These are phyloP conservation scores for Epistrophe grossulariae DNA, from an alignment of 2,888 invertebrate genomes.

Conservation along the genomic window DNA sequence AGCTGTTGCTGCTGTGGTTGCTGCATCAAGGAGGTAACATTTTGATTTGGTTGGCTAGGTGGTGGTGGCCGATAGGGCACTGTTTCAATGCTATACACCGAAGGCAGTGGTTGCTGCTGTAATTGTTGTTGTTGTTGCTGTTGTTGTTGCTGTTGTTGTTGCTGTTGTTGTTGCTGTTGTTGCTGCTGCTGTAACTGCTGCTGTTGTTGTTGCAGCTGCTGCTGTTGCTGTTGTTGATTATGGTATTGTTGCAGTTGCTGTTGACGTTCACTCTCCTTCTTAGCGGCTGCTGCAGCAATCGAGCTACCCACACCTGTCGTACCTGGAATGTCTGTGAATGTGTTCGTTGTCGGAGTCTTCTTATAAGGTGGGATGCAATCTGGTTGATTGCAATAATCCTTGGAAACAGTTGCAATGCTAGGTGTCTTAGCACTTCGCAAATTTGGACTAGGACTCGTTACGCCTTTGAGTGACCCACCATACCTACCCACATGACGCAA, in stretches of 20 bases:
- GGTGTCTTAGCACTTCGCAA: slow-evolving; percentile 84
- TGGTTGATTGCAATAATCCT: slow-evolving; percentile 83
- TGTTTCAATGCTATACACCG: slow-evolving; percentile 84
- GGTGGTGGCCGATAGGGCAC: slow-evolving; percentile 78
- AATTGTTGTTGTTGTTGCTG: slow-evolving; percentile 57
- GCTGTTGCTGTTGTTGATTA: slow-evolving; percentile 78
- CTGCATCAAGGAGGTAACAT: slow-evolving; percentile 51
- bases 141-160: slow-evolving; percentile 77
- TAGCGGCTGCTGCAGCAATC: slow-evolving; percentile 79
- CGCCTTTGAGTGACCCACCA: slow-evolving; percentile 82
- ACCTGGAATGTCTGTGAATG: slow-evolving; percentile 83
- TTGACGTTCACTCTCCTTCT: slow-evolving; percentile 78
- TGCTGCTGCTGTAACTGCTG: slow-evolving; percentile 79
- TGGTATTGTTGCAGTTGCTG: slow-evolving; percentile 75
- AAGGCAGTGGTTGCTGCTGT: slow-evolving; percentile 80
- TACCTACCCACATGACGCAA: slow-evolving; percentile 83
- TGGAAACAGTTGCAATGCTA: slow-evolving; percentile 84
- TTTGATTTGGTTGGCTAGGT: slow-evolving; percentile 68
- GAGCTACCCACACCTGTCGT: slow-evolving; percentile 83
- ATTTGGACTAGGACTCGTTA: slow-evolving; percentile 83
- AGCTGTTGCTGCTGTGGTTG: slow-evolving; percentile 77
- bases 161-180: slow-evolving; percentile 78
- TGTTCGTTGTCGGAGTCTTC: slow-evolving; percentile 81
- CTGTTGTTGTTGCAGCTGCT: slow-evolving; percentile 75
- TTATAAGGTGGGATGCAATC: slow-evolving; percentile 82